Evolutionary conservation across 2,113 vertebrate genomes (phyloP).

Genomic region (Pyxicephalus adspersus): DNA sequence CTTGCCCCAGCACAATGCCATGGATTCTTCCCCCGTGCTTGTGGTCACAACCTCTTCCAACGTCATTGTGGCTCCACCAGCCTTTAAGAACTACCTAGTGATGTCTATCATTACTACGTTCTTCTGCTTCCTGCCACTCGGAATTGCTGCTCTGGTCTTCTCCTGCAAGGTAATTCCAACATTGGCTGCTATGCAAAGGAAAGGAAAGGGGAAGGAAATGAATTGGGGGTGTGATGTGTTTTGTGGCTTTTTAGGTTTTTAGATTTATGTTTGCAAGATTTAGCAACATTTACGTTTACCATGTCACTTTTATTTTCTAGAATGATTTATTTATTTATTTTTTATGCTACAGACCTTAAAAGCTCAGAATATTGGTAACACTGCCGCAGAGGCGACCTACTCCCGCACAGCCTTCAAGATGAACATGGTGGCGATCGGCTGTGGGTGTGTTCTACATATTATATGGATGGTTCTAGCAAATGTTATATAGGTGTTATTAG

Average conservation of each 20-base stretch:
- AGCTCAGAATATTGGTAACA: background rate
- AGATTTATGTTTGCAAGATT: background rate
- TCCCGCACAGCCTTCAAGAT: background rate
- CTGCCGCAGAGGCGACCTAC: background rate
- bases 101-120: constrained; percentile 78
- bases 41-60: background rate
- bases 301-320: background rate
- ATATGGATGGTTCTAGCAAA: background rate
- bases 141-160: constrained; percentile 71
- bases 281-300: background rate
- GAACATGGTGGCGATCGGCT: constrained; percentile 37
- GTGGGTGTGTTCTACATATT: constrained; percentile 45
- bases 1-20: too few species aligned
- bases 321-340: too few species aligned
- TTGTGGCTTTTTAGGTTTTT: background rate
- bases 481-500: too few species aligned
- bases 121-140: constrained; percentile 77
- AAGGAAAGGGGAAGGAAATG: background rate
- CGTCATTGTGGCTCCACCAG: background rate
- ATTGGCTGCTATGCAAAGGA: background rate
- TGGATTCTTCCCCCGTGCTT: background rate
- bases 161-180: constrained; percentile 70
- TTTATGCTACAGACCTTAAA: too few species aligned
- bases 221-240: background rate
- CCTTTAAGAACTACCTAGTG: constrained; percentile 67